Evolutionary conservation across 1,140 invertebrate genomes (phyloP), one percentile per base, ranked within the genome.

Genomic region (Macrobrachium nipponense): DNA sequence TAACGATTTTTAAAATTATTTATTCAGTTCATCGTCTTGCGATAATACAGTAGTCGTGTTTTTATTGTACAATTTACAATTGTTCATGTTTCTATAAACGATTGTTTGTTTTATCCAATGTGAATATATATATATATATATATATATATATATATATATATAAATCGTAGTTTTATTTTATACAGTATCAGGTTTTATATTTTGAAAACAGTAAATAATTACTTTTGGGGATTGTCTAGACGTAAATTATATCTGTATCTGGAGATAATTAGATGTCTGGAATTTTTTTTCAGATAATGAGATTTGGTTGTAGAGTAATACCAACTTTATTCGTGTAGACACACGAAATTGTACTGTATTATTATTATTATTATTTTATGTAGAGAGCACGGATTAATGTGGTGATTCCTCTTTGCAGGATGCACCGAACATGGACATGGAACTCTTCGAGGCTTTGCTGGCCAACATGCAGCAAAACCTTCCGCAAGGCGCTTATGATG

Each of bases 401-500:
- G 12, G 7, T 51, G 18, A 17, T 36, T 80, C n/a, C 83, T 17
- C 27, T 12, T 84, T 80, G 58, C 87, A 88, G 80, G 87, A 84
- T 27, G 77, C 77, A 23, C 23, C 61, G 17, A 84, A 84, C 80
- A 87, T 87, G 77, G 86, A 87, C 72, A 72, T 89, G 51, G 88
- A 89, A 10, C 78, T 89, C 20, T 87, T 89, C 60, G 86, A 87
- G 70, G 88, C 88, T 61, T 83, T 89, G 76, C 80, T 89, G 27
- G 88, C 88, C 76, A 81, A 80, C 78, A 89, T 89, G 86, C 88
- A 89, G 23, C 86, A 87, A 79, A 81, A 78, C 58, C 82, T 86
- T 17, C 87, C 80, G 6, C 87, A 72, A 60, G 86, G 75, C 59
- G 73, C 44, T 73, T 87, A 86, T 80, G 88, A 85, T 12, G 86